Evolutionary conservation across 1,140 invertebrate species (phyloP), one percentile per base, ranked within the genome.

Genomic region (Bacillus rossius): DNA sequence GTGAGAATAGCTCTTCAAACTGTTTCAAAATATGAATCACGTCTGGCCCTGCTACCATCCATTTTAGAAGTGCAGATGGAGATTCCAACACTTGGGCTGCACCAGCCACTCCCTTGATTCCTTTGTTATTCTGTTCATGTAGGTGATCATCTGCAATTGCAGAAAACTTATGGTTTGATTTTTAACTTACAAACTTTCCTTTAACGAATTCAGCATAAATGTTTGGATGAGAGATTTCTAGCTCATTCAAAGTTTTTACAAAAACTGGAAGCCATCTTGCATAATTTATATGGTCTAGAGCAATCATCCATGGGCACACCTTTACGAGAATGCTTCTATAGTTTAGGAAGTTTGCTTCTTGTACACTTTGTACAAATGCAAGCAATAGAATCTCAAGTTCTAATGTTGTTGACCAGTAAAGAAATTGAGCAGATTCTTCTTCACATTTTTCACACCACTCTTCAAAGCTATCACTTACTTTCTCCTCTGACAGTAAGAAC

Each of bases 41-140:
- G 10, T 34, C 29, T 34, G 29, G 29, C 29, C 29, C 29, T 34
- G 10, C 29, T 34, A 34, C 29, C 29, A 34, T 34, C 29, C 29
- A 34, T 34, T 34, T 34, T 34, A 34, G 29, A 34, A 34, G 29
- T 34, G 29, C 29, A 34, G 29, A 34, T 34, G 29, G 29, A 34
- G 29, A 34, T 34, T 34, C 29, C 29, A 34, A 34, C 29, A 34
- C 29, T 34, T 34, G 29, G 4, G 29, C 29, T 34, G 29, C 29
- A 34, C 29, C 29, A 34, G 29, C 29, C 29, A 34, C 29, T 34
- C 29, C 29, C 29, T 69, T 69, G 5, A 69, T 61, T n/a, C 43
- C 20, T 47, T 47, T 55, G 43, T 65, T 65, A 42, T 54, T 56
- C 47, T 65, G 68, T 41, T 70, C 66, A 58, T 67, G 67, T 8